A percentile compares a stretch with the other conserved stretches of the same genome.
phyloP scores from a whole-genome alignment of 2,797 vertebrate genomes.

The Thamnophis elegans region DNA sequence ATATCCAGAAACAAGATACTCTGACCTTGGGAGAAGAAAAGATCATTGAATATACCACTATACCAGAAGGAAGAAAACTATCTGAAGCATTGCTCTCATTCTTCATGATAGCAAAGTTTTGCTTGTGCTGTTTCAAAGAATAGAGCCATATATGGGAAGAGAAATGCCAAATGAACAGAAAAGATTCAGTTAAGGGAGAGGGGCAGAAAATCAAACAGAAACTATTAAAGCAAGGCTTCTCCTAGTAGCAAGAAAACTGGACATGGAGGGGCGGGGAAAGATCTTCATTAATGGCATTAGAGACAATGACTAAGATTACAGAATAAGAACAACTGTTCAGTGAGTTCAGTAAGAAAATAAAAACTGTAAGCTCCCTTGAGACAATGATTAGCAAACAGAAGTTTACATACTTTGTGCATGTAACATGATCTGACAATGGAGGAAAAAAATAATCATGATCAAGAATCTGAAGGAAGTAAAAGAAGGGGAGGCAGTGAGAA shows the following conservation, averaged over 20 bases:
- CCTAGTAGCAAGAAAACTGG: neutral
- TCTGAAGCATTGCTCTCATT: neutral
- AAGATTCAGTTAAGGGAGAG: neutral
- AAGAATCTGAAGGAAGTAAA: neutral
- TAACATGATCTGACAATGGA: neutral
- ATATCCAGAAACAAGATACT: neutral
- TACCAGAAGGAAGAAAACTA: neutral
- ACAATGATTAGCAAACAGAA: neutral
- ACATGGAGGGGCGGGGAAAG: neutral
- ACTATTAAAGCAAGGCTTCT: neutral
- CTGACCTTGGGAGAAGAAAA: neutral
- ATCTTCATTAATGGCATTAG: neutral
- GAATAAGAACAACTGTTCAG: neutral
- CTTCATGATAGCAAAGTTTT: neutral
- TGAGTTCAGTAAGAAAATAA: neutral
- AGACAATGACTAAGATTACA: neutral
- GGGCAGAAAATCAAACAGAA: neutral
- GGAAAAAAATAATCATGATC: neutral
- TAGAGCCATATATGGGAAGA: neutral
- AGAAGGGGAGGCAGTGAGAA: neutral
- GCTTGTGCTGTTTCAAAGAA: neutral
- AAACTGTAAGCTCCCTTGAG: neutral
- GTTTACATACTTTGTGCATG: neutral
- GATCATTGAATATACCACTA: neutral
- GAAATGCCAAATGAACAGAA: neutral